Conservation (phyloP, 2,797 vertebrate genomes). For the Diplodus sargus region DNA sequence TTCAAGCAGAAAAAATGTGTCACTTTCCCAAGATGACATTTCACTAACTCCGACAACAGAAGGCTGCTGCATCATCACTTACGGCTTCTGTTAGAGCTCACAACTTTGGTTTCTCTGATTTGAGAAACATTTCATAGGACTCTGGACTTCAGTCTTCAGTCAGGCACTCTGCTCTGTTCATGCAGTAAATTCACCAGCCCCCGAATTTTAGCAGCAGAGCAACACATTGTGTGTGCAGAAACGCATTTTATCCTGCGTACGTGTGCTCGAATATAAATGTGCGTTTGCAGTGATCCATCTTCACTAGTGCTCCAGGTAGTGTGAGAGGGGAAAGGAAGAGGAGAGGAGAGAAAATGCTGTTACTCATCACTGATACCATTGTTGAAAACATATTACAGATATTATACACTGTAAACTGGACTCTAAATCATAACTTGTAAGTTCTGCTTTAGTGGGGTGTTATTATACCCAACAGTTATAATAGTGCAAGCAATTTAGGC, state of each 20-base stretch:
- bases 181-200: too few relatives aligned
- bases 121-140: not conserved
- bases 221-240: not conserved
- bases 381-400: not conserved
- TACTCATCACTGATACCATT: not conserved
- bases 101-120: slow-evolving; percentile 13
- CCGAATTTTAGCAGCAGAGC: too few relatives aligned
- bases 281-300: slow-evolving; percentile 10
- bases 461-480: slow-evolving; percentile 3
- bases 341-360: not conserved
- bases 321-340: not conserved
- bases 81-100: not conserved
- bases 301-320: not conserved
- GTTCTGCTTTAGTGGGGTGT: not conserved
- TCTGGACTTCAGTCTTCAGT: slow-evolving; percentile 2
- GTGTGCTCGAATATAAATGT: slow-evolving; percentile 9
- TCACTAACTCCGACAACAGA: not conserved
- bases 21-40: slow-evolving; percentile 8
- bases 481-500: not conserved
- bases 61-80: not conserved
- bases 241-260: not conserved
- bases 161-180: not conserved
- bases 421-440: slow-evolving; percentile 7
- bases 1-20: slow-evolving; percentile 1
- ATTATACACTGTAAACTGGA: not conserved